Evolutionary conservation across 2,113 vertebrate genomes (phyloP).

Genomic region (Sitta europaea): DNA sequence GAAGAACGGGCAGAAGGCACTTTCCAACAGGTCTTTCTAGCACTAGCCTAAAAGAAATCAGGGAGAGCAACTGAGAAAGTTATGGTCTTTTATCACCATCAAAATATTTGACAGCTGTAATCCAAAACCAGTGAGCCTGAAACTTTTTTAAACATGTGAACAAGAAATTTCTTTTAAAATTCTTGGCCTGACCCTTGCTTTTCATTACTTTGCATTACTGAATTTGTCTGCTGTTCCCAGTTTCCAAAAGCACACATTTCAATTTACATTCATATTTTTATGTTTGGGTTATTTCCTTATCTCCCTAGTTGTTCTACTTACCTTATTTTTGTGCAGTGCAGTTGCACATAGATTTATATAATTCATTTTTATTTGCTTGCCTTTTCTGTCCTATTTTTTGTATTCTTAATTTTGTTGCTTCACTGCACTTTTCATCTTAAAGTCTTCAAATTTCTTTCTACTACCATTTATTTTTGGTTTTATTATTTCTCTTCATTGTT

Average conservation of each 20-base stretch:
- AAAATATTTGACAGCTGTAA: neutral
- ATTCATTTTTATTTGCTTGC: neutral
- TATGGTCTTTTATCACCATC: neutral
- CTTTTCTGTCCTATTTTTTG: neutral
- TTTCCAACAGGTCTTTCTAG: neutral
- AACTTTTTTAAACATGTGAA: neutral
- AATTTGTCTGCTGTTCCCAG: neutral
- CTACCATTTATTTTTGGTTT: neutral
- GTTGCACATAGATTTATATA: neutral
- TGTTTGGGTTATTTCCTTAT: neutral
- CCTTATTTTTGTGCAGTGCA: neutral
- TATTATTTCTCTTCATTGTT: neutral
- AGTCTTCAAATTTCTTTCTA: neutral
- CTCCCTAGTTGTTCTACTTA: neutral
- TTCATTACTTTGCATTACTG: neutral
- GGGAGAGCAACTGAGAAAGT: neutral
- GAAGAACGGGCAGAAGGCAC: neutral
- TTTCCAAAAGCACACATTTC: neutral
- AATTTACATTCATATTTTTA: neutral
- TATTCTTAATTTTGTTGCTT: neutral
- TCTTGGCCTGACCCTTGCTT: neutral
- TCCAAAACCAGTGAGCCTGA: neutral
- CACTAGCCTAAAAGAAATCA: neutral
- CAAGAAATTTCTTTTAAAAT: neutral
- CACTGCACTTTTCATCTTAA: neutral